Percentiles rank a stretch among this genome's conserved stretches.
phyloP scores from a whole-genome alignment of 2,888 invertebrate genomes.

The Syrphus vitripennis region DNA sequence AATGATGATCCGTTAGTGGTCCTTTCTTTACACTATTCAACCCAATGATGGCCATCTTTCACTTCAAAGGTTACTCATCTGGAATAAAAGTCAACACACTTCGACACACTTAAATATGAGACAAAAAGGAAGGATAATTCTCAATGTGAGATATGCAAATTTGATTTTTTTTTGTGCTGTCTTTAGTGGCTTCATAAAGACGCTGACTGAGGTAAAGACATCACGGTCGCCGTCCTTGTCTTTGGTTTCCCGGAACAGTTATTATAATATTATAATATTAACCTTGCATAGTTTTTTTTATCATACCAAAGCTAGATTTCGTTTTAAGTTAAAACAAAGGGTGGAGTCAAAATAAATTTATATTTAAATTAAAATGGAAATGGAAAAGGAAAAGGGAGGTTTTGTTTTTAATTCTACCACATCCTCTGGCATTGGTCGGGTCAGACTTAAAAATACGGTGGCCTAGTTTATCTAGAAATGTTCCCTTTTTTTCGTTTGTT shows the following conservation, averaged over 20 bases:
- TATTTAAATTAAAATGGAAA: constrained; percentile 50
- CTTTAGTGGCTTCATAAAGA: constrained; percentile 47
- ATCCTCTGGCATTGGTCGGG: not conserved
- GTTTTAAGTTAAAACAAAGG: constrained; percentile 30
- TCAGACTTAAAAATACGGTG: not conserved
- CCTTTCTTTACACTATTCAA: constrained; percentile 11
- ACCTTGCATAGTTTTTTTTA: constrained; percentile 22
- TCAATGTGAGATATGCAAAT: constrained; percentile 61
- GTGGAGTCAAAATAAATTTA: constrained; percentile 48
- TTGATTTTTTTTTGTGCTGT: constrained; percentile 41
- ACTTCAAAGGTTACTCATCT: constrained; percentile 52
- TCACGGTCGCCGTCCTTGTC: not conserved
- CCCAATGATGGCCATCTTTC: constrained; percentile 8
- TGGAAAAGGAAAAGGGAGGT: constrained; percentile 31
- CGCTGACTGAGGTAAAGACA: constrained; percentile 25
- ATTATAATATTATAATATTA: constrained; percentile 39
- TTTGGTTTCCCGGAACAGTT: constrained; percentile 25
- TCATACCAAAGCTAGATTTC: constrained; percentile 6
- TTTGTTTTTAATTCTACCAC: constrained; percentile 27
- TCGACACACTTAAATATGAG: constrained; percentile 20
- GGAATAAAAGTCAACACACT: constrained; percentile 65
- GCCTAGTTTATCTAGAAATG: not conserved
- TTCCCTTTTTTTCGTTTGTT: constrained; percentile 10
- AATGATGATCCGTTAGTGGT: constrained; percentile 36
- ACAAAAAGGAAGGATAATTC: not conserved